Conservation (phyloP, 1,140 invertebrate genomes). For the Ridgeia piscesae region DNA sequence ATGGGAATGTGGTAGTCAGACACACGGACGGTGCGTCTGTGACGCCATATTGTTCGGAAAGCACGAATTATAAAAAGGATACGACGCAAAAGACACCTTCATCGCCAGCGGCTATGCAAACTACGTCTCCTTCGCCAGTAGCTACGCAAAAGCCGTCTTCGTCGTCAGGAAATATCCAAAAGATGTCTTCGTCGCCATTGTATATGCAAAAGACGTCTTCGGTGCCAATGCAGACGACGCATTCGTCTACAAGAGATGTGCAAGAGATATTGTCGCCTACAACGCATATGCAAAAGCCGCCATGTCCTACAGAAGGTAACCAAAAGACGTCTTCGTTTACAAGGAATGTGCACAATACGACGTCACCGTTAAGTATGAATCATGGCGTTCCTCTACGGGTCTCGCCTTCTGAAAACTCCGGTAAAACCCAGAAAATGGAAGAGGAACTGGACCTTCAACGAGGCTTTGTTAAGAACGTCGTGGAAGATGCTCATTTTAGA, state of each 20-base stretch:
- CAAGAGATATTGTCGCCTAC: no score
- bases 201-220: background rate
- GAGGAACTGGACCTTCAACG: background rate
- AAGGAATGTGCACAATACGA: background rate
- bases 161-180: no score
- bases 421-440: background rate
- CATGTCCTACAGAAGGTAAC: background rate
- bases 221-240: background rate
- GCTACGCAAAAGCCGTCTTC: no score
- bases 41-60: background rate
- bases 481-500: background rate
- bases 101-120: no score
- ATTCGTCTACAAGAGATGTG: no score
- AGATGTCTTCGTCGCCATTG: background rate
- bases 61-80: no score
- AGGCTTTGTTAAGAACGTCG: background rate
- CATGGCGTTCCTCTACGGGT: background rate
- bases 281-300: no score
- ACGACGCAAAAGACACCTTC: no score
- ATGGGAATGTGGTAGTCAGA: no score
- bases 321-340: no score
- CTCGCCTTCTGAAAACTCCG: background rate
- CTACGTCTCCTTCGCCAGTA: no score
- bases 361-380: background rate
- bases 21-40: background rate